phyloP scores from a whole-genome alignment of 2,888 invertebrate genomes.

The Ophonus ardosiacus region DNA sequence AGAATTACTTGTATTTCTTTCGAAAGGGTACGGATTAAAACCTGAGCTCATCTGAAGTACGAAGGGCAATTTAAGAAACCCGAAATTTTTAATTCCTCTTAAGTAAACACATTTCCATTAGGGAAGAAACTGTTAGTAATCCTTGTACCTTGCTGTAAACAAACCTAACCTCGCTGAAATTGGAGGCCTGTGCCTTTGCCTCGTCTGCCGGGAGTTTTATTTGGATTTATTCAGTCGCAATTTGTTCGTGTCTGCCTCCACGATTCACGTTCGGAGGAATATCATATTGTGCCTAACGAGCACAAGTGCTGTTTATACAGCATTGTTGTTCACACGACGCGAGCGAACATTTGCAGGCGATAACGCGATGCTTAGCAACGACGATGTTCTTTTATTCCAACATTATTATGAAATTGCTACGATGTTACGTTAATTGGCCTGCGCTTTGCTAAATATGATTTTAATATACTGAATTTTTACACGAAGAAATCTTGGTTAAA shows the following conservation, averaged over 20 bases:
- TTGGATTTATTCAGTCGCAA: constrained; percentile 61
- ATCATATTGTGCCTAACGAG: constrained; percentile 61
- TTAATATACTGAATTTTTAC: neutral
- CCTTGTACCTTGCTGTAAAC: neutral
- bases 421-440: neutral
- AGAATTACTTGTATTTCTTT: neutral
- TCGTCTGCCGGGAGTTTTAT: constrained; percentile 47
- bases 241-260: neutral
- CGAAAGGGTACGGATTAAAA: neutral
- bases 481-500: neutral
- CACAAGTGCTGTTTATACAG: constrained; percentile 53
- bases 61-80: neutral
- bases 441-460: neutral
- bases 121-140: neutral
- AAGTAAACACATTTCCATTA: neutral
- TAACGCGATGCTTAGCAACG: constrained; percentile 29
- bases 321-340: constrained; percentile 41
- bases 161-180: neutral
- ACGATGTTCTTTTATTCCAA: constrained; percentile 15
- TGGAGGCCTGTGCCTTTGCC: neutral
- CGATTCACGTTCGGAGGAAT: constrained; percentile 50
- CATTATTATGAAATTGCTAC: constrained; percentile 13
- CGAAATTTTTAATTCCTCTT: neutral
- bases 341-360: constrained; percentile 13
- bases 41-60: neutral